A percentile compares a stretch with the other conserved stretches of the same genome.
These are phyloP conservation scores for Lottia gigantea DNA, from an alignment of 2,888 invertebrate species.

Conservation along the genomic window DNA sequence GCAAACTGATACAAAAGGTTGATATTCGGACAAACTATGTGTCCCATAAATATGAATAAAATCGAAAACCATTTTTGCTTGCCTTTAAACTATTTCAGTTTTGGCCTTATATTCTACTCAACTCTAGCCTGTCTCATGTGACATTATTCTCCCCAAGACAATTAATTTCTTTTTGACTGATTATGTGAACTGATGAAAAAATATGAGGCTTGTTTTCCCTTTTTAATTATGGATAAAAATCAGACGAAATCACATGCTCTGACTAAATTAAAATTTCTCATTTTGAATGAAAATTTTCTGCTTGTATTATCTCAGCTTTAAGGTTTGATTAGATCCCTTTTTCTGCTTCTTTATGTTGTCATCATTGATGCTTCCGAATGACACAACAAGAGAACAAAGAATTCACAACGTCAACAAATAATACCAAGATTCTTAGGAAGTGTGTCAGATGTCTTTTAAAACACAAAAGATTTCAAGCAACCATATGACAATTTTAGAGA, in stretches of 20 bases:
- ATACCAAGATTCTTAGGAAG: no score
- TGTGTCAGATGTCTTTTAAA: no score
- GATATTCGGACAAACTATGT: no score
- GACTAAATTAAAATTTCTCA: neutral
- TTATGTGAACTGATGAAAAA: constrained; percentile 1
- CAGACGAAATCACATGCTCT: neutral
- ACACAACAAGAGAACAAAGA: no score
- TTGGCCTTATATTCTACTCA: neutral
- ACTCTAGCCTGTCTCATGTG: neutral
- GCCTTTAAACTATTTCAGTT: no score
- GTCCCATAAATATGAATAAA: no score
- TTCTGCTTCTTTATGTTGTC: neutral
- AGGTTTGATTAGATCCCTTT: neutral
- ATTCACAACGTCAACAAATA: no score
- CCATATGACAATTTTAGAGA: no score
- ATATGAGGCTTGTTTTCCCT: neutral
- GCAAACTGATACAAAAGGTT: no score
- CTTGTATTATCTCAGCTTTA: neutral
- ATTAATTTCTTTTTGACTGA: neutral
- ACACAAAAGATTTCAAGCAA: no score
- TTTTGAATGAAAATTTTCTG: neutral
- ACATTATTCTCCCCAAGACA: neutral
- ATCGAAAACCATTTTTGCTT: no score
- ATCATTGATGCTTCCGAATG: neutral
- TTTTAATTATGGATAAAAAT: neutral